phyloP scores from a whole-genome alignment of 2,797 vertebrate genomes.

The Nyctibius grandis region DNA sequence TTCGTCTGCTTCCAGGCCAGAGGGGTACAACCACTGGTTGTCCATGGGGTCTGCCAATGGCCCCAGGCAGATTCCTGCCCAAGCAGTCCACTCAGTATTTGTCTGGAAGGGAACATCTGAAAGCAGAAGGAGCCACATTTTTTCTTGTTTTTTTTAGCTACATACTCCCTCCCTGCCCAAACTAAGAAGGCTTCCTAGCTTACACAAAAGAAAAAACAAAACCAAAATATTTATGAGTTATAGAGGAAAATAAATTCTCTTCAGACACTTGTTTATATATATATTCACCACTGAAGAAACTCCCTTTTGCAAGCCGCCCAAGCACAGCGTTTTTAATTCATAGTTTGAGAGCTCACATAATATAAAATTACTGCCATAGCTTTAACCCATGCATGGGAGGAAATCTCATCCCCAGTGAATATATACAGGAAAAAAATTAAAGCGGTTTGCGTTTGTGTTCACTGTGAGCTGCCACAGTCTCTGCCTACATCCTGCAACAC shows the following conservation, averaged over 20 bases:
- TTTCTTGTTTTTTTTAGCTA: background rate
- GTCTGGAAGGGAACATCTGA: background rate
- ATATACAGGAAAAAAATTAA: background rate
- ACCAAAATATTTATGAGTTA: background rate
- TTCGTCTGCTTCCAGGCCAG: background rate
- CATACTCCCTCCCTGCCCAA: background rate
- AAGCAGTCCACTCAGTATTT: background rate
- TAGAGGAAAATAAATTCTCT: background rate
- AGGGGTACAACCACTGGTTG: background rate
- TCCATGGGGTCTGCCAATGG: rapidly evolving
- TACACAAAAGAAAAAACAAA: background rate
- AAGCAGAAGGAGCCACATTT: background rate
- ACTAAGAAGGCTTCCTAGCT: background rate
- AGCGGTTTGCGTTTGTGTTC: background rate
- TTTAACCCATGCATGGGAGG: background rate
- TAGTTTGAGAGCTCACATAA: background rate
- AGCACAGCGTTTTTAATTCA: background rate
- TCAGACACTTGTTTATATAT: background rate
- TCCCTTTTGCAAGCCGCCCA: background rate
- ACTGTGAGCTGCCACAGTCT: background rate
- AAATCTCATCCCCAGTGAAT: background rate
- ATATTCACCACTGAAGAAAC: background rate
- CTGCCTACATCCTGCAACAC: background rate
- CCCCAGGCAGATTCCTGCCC: background rate
- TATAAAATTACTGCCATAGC: background rate